These are phyloP conservation scores for Poecilia latipinna DNA, from an alignment of 2,113 vertebrate genomes.

Conservation along the genomic window DNA sequence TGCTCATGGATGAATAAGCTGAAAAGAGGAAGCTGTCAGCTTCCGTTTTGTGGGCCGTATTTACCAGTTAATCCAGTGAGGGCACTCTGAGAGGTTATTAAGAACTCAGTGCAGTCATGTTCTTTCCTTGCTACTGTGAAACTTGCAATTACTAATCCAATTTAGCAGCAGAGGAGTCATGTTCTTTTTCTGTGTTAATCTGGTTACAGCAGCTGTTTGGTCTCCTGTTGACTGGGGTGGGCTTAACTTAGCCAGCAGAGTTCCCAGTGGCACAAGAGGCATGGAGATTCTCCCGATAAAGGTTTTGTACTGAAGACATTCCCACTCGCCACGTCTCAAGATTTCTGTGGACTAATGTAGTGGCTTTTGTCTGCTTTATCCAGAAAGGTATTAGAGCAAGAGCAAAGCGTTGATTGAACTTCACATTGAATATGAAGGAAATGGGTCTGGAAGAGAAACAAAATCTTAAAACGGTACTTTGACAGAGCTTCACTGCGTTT, in stretches of 20 bases:
- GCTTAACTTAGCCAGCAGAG: not conserved
- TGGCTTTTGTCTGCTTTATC: not conserved
- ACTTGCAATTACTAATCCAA: slow-evolving; percentile 70
- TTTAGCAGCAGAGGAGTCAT: slow-evolving; percentile 44
- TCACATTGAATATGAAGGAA: not conserved
- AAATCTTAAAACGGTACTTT: not conserved
- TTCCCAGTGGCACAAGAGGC: not conserved
- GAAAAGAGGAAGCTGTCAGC: slow-evolving; percentile 42
- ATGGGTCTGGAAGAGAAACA: not conserved
- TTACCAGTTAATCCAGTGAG: slow-evolving; percentile 63
- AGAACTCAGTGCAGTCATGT: slow-evolving; percentile 52
- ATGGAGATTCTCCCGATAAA: not conserved
- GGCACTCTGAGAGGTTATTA: slow-evolving; percentile 55
- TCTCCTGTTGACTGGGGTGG: slow-evolving; percentile 2
- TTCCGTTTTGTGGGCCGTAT: slow-evolving; percentile 52
- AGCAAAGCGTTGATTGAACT: not conserved
- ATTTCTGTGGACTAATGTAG: not conserved
- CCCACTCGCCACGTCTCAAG: too few relatives aligned
- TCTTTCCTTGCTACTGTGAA: slow-evolving; percentile 48
- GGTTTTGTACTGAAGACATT: not conserved
- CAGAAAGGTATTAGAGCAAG: not conserved
- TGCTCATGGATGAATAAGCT: slow-evolving; percentile 22
- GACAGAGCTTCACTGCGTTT: too few relatives aligned
- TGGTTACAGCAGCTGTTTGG: slow-evolving; percentile 42
- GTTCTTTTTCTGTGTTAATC: slow-evolving; percentile 46